Base-by-base conservation (phyloP, 2,797 vertebrate genomes). In the Tarsius wallacei region DNA sequence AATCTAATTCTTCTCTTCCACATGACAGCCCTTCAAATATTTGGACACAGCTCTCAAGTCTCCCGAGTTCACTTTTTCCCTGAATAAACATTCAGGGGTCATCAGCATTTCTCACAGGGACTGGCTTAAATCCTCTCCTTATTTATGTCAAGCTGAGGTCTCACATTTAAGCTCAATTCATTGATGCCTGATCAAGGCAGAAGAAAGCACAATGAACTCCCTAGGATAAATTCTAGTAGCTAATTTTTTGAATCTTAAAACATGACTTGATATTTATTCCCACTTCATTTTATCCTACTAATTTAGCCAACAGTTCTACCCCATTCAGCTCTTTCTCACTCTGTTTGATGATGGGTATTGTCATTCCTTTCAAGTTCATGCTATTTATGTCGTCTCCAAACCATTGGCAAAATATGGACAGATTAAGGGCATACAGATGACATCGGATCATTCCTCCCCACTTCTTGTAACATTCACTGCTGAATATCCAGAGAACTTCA, bases 21-120 rank as follows among this genome's bases (percentile, higher is more conserved):
- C 3, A 13, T 13, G 71, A 87, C 61, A 71, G 51, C 51, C 19
- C 88, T 97, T 94, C 91, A 83, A 63, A 86, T 95, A 93, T 66
- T 59, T 93, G 53, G 36, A 93, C 10, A 17, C 17, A 71, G 91
- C 47, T 91, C 63, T 91, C 24, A 1, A 28, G 49, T 81, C 59
- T 90, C 83, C 55, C 0, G 87, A 95, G 77, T 47, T 82, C 11
- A 73, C 68, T 74, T 59, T 42, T 28, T 49, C 22, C 36, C 71
- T 2, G 4, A 19, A n/a, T 80, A 96, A 83, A 86, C 59, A 76
- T 81, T 47, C 2, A 33, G 21, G 22, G 74, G 68, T 24, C 53
- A 21, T 89, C 66, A 74, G 64, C 51, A 88, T 88, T 90, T 86
- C 63, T 86, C 63, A 33, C 1, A 13, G 66, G 74, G 53, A 81